A percentile compares a stretch with the other conserved stretches of the same genome.
Evolutionary conservation across 2,888 invertebrate genomes (phyloP).

Genomic region (Drepanosiphum platanoidis): DNA sequence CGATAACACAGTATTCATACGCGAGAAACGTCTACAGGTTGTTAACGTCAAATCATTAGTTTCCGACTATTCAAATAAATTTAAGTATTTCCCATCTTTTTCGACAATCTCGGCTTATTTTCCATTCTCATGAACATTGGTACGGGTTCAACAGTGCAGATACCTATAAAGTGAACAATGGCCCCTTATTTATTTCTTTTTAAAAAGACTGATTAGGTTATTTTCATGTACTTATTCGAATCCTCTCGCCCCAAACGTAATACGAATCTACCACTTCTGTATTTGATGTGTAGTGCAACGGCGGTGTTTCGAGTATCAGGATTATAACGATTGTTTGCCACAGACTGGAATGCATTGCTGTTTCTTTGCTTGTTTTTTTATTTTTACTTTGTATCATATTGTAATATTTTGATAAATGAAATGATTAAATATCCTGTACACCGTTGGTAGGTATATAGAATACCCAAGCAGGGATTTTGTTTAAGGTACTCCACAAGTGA

Average conservation of each 20-base stretch:
- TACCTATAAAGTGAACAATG: conserved; percentile 57
- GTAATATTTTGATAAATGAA: conserved; percentile 5
- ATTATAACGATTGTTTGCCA: conserved; percentile 37
- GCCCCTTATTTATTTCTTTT: conserved; percentile 53
- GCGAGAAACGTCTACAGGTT: background rate
- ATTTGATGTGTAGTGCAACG: conserved; percentile 32
- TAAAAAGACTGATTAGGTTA: conserved; percentile 61
- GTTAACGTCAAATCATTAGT: conserved; percentile 32
- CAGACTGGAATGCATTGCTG: conserved; percentile 29
- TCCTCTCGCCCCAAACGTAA: conserved; percentile 32
- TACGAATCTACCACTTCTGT: conserved; percentile 36
- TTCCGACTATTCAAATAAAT: conserved; percentile 43
- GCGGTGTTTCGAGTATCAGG: conserved; percentile 49
- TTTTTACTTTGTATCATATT: background rate
- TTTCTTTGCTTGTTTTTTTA: conserved; percentile 5
- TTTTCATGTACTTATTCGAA: conserved; percentile 38
- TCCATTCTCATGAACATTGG: conserved; percentile 15
- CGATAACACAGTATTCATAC: background rate
- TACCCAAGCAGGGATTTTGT: background rate
- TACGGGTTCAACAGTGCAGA: conserved; percentile 34
- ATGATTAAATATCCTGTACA: background rate
- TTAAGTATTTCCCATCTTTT: conserved; percentile 7
- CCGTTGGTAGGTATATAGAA: background rate
- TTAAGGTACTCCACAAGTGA: background rate
- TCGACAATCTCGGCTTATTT: conserved; percentile 38